These are phyloP conservation scores for Trematomus loennbergii DNA, from an alignment of 2,113 vertebrate genomes.

Conservation along the genomic window DNA sequence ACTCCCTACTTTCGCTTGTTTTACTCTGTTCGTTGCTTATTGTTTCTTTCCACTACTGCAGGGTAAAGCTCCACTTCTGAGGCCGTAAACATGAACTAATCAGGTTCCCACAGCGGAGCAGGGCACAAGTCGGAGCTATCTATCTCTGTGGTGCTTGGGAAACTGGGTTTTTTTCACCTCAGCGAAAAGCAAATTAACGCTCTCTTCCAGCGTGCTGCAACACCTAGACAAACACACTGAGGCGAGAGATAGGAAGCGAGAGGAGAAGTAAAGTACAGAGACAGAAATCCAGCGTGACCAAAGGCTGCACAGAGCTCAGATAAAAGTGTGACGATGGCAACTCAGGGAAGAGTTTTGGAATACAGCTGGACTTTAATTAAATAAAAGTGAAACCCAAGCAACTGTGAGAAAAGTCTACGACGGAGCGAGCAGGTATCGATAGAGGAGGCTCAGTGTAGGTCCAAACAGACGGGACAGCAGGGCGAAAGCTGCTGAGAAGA, in stretches of 20 bases:
- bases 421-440: constrained; percentile 38
- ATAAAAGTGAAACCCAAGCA: constrained; percentile 24
- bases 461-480: background rate
- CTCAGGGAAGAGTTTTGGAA: constrained; percentile 33
- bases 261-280: constrained; percentile 3
- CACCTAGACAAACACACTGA: constrained; percentile 8
- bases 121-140: constrained; percentile 34
- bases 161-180: constrained; percentile 49
- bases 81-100: constrained; percentile 74
- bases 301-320: constrained; percentile 4
- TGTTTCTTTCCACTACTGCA: constrained; percentile 59
- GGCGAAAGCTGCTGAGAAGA: constrained; percentile 7
- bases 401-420: constrained; percentile 21
- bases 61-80: constrained; percentile 50
- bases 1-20: constrained; percentile 41
- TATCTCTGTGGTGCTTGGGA: constrained; percentile 3
- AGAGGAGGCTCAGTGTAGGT: constrained; percentile 4
- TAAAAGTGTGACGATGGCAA: constrained; percentile 21
- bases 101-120: constrained; percentile 52
- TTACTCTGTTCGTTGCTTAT: constrained; percentile 42
- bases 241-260: constrained; percentile 7
- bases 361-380: constrained; percentile 43
- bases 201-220: constrained; percentile 38
- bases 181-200: constrained; percentile 67
- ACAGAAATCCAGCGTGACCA: constrained; percentile 24